These are phyloP conservation scores for Nemotelus pantherinus DNA, from an alignment of 2,888 invertebrate species.

Conservation along the genomic window DNA sequence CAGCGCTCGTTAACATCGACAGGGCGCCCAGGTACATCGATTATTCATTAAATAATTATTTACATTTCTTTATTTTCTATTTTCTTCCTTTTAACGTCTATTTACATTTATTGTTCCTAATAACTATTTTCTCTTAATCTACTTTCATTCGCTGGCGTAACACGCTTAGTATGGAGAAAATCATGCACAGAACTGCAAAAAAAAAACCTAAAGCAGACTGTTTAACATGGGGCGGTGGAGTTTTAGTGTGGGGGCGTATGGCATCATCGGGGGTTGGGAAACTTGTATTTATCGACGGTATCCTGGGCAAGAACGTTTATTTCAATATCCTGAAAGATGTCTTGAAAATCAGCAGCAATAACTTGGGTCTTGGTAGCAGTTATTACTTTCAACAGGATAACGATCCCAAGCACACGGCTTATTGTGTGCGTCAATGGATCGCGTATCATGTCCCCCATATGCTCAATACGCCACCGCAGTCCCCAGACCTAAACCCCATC, in stretches of 20 bases:
- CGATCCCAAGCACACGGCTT: conserved; percentile 22
- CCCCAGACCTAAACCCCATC: neutral
- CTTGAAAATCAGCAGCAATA: conserved; percentile 17
- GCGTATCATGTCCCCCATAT: too few species aligned
- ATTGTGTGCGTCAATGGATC: conserved; percentile 8
- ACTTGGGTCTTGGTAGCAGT: neutral
- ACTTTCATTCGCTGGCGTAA: too few species aligned
- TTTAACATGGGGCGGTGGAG: conserved; percentile 13
- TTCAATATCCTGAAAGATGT: neutral
- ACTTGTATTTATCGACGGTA: conserved; percentile 17
- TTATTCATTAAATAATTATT: too few species aligned
- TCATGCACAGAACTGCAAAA: conserved; percentile 2
- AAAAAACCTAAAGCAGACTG: neutral
- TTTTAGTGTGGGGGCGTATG: conserved; percentile 1
- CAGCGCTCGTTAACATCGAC: too few species aligned
- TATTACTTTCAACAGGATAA: conserved; percentile 14
- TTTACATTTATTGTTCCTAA: too few species aligned
- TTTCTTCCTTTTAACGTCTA: too few species aligned
- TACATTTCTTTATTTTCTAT: too few species aligned
- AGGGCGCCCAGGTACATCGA: too few species aligned
- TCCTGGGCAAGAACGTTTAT: neutral
- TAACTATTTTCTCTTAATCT: too few species aligned
- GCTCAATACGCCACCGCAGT: too few species aligned
- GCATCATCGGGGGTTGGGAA: neutral
- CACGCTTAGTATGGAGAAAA: too few species aligned